phyloP scores from a whole-genome alignment of 2,113 vertebrate species.

The Nothoprocta pentlandii region DNA sequence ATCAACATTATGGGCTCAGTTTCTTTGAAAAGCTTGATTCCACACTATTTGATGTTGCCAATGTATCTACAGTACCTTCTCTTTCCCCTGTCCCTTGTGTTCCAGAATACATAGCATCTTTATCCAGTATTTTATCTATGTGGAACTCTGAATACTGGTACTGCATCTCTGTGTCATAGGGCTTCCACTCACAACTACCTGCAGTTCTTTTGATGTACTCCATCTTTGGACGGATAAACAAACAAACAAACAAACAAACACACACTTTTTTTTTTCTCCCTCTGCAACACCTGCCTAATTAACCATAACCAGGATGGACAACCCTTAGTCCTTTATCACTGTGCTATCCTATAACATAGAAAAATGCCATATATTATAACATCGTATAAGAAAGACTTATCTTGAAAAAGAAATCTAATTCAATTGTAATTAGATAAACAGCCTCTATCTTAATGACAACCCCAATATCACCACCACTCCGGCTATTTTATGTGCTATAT shows the following conservation, averaged over 20 bases:
- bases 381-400: neutral
- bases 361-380: neutral
- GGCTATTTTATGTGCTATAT: neutral
- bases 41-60: neutral
- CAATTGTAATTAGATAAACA: neutral
- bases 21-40: neutral
- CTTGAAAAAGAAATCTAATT: neutral
- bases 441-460: neutral
- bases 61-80: neutral
- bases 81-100: neutral
- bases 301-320: accelerated
- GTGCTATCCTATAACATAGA: neutral
- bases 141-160: too few species aligned
- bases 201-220: neutral
- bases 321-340: neutral
- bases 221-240: neutral
- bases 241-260: neutral
- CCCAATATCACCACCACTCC: neutral
- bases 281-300: neutral
- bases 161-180: accelerated
- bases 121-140: neutral
- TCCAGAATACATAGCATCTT: neutral
- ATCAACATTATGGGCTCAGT: neutral
- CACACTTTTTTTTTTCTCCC: accelerated
- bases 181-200: neutral